Evolutionary conservation across 2,888 invertebrate species (phyloP), one percentile per base, ranked within the genome.

Genomic region (Tiphia femorata): DNA sequence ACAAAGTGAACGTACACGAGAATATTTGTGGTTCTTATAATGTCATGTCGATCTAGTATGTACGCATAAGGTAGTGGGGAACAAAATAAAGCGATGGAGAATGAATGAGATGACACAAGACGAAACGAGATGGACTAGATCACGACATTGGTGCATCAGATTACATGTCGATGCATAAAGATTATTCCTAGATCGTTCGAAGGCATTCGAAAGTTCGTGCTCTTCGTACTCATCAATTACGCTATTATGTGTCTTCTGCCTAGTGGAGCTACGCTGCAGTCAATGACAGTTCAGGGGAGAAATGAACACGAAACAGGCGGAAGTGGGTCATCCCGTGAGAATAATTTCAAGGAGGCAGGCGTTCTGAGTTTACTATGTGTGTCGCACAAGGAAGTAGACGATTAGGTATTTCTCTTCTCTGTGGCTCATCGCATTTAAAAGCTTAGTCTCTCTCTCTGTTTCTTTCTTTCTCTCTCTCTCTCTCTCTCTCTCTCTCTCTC

Each of bases 321-420:
- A 76, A 76, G 73, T 74, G 55, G 74, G 75, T 71, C 74, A 60
- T 51, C 37, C 63, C 73, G 70, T 76, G 76, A 71, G 75, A 74
- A 76, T 66, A 58, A 55, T 69, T 75, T 64, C 64, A 63, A 59
- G 63, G 54, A 48, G 48, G 58, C 59, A 14, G 33, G 53, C 38
- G 52, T 53, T n/a, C n/a, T n/a, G n/a, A n/a, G n/a, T n/a, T n/a
- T n/a, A 50, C 54, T 65, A 56, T 58, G 58, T 58, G 49, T 58
- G 49, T 46, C 55, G 44, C 49, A 41, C 55, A 33, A 49, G 58
- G 48, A 55, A 58, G 49, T 58, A 49, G 38, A 49, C 55, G 48
- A 27, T 41, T 49, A 46, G 35, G 49, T 37, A 27, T 42, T 50
- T 55, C 44, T 30, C 50, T 37, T 50, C 50, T 55, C 29, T 38